Evolutionary conservation across 2,113 vertebrate species (phyloP), one percentile per base, ranked within the genome.

Genomic region (Sinosuthora webbiana): DNA sequence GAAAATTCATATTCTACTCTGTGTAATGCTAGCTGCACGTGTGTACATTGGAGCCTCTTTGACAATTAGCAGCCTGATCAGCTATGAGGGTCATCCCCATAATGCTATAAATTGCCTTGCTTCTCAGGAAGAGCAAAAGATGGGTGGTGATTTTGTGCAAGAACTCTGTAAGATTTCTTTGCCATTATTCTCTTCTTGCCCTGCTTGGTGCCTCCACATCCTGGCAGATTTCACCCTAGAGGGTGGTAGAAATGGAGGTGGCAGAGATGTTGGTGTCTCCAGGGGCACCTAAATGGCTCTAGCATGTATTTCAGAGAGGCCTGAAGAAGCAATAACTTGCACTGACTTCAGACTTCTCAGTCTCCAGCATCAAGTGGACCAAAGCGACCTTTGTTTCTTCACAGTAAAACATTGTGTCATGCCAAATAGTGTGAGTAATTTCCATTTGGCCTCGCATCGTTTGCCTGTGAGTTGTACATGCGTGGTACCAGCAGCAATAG

Each of bases 1-100:
- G 27, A 87, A 89, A 81, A 82, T 59, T 70, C 13, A 11, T 16
- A 3, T 80, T 71, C 6, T 52, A 7, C 7, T n/a, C 1, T 0
- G 3, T 31, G 49, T 76, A 53, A 20, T 22, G 28, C 41, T 83
- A 91, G 41, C 33, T 42, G 37, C 0, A 0, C 0, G 0, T 62
- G 18, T 1, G 0, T 70, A 28, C 20, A 4, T 3, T 42, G 45
- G 13, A 82, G 9, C 25, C 13, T 14, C 50, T 71, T 81, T 60
- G 53, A 53, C 22, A n/a, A 41, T 60, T 60, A 68, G 27, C 35
- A 80, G 60, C 79, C 35, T 77, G 37, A 56, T 63, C 63, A 52
- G 30, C 42, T 79, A 2, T 21, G n/a, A 57, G 44, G 11, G 62
- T 60, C 57, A 73, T 17, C 25, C 13, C 33, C 44, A 14, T 7